Conservation (phyloP, 2,113 vertebrate species). For the Salvelinus sp. region DNA sequence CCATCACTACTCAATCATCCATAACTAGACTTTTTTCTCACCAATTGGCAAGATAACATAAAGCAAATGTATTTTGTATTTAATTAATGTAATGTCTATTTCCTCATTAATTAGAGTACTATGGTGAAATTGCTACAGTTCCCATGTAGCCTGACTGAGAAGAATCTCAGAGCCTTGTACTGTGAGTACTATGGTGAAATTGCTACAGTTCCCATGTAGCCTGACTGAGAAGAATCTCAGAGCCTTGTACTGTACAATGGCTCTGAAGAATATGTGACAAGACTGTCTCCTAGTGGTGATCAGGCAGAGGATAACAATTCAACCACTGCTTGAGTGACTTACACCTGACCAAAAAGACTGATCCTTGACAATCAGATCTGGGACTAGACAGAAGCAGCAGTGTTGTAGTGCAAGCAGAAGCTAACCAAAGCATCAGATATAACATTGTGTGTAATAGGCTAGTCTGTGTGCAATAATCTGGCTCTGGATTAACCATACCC, state of each 20-base stretch:
- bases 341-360: not conserved
- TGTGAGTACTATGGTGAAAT: not conserved
- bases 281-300: slow-evolving; percentile 63
- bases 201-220: not conserved
- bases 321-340: not conserved
- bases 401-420: not conserved
- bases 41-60: no score
- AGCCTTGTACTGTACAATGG: not conserved
- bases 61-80: no score
- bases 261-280: slow-evolving; percentile 42
- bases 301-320: not conserved
- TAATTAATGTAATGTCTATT: not conserved
- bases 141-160: not conserved
- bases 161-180: not conserved
- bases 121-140: not conserved
- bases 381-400: not conserved
- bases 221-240: not conserved
- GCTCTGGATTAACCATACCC: slow-evolving; percentile 55
- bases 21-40: not conserved
- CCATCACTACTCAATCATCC: slow-evolving; percentile 3
- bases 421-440: not conserved
- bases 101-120: not conserved
- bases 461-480: slow-evolving; percentile 37
- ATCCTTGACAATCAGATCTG: not conserved
- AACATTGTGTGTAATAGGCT: slow-evolving; percentile 21